A percentile compares a stretch with the other conserved stretches of the same genome.
phyloP scores from a whole-genome alignment of 2,888 invertebrate genomes.

The Brachynemurus nebulosus region DNA sequence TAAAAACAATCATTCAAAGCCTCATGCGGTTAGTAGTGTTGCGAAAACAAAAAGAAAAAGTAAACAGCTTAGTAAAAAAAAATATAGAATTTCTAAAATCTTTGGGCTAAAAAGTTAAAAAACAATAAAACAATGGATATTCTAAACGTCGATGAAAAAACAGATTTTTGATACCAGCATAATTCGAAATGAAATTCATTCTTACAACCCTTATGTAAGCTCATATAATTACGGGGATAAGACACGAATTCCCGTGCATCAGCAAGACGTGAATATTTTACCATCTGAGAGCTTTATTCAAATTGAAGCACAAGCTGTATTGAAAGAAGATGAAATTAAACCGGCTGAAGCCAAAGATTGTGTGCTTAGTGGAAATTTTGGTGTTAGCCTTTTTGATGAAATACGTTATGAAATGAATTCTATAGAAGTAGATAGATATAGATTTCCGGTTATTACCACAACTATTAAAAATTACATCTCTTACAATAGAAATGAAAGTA shows the following conservation, averaged over 20 bases:
- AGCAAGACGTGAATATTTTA: neutral
- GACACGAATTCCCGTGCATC: neutral
- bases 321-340: neutral
- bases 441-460: neutral
- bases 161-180: neutral
- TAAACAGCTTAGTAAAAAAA: neutral
- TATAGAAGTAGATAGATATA: neutral
- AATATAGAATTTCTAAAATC: neutral
- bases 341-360: neutral
- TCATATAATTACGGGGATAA: neutral
- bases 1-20: neutral
- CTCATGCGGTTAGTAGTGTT: no score
- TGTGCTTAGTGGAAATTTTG: neutral
- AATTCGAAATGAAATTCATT: neutral
- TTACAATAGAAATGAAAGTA: neutral
- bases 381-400: neutral
- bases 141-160: neutral
- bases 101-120: neutral
- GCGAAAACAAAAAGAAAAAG: no score
- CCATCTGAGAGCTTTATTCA: neutral
- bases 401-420: neutral
- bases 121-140: slow-evolving; percentile 1
- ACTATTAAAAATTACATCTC: neutral
- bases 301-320: neutral
- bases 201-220: neutral